Conservation (phyloP, 2,113 vertebrate species). For the Ptilonorhynchus violaceus region DNA sequence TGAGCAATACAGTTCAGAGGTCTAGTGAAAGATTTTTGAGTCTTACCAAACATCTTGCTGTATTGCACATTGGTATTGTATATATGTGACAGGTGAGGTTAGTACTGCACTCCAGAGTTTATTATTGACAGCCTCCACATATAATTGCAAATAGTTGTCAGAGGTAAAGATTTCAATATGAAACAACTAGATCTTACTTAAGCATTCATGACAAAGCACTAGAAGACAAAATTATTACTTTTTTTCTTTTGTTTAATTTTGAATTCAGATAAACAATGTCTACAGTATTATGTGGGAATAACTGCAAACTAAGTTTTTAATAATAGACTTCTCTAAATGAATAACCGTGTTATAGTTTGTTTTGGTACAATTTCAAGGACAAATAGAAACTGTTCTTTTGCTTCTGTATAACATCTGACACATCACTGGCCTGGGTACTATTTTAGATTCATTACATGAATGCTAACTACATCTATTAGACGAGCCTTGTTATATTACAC, state of each 20-base stretch:
- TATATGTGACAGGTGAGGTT: neutral
- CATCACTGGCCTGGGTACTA: neutral
- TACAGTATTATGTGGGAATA: neutral
- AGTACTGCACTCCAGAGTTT: neutral
- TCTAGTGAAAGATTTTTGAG: neutral
- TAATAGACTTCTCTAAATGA: neutral
- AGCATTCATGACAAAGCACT: neutral
- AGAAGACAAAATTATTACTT: neutral
- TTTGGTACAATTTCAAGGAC: neutral
- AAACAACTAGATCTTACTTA: neutral
- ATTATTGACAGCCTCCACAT: neutral
- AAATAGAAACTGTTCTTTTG: neutral
- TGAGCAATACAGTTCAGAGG: neutral
- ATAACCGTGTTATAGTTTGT: neutral
- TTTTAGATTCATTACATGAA: neutral
- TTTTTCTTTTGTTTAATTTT: neutral
- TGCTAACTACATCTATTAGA: neutral
- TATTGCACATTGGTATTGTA: neutral
- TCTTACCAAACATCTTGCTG: neutral
- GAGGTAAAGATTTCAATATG: neutral
- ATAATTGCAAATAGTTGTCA: neutral
- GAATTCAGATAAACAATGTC: neutral
- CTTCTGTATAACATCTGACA: neutral
- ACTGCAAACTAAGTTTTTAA: neutral
- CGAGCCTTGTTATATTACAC: rapidly evolving